Evolutionary conservation across 1,140 invertebrate genomes (phyloP).

Genomic region (Euwallacea fornicatus): DNA sequence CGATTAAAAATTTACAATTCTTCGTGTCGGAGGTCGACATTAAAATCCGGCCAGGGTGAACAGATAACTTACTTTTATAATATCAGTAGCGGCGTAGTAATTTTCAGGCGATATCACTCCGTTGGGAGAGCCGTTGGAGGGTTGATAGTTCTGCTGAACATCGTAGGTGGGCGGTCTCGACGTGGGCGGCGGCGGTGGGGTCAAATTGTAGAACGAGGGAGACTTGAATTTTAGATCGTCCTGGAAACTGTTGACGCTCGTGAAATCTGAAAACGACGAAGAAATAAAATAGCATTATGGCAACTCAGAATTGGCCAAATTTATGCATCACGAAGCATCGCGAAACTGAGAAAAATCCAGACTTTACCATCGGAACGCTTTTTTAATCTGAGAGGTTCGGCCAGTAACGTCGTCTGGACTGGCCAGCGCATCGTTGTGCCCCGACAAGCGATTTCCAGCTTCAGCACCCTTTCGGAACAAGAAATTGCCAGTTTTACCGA

Average conservation of each 20-base stretch:
- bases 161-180: conserved; percentile 55
- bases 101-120: conserved; percentile 48
- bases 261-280: conserved; percentile 54
- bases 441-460: no score
- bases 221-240: conserved; percentile 58
- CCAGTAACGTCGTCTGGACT: no score
- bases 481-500: no score
- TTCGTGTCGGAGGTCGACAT: neutral
- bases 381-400: no score
- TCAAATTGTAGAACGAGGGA: conserved; percentile 56
- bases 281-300: no score
- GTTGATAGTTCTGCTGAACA: conserved; percentile 50
- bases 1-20: no score
- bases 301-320: no score
- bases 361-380: no score
- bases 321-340: no score
- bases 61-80: conserved; percentile 58
- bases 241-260: conserved; percentile 57
- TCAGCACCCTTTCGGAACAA: no score
- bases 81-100: conserved; percentile 76
- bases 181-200: conserved; percentile 51
- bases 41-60: neutral
- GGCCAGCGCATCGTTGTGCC: no score
- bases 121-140: conserved; percentile 46
- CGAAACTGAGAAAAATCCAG: no score